Evolutionary conservation across 2,797 vertebrate genomes (phyloP).

Genomic region (Rousettus madagascariensis): DNA sequence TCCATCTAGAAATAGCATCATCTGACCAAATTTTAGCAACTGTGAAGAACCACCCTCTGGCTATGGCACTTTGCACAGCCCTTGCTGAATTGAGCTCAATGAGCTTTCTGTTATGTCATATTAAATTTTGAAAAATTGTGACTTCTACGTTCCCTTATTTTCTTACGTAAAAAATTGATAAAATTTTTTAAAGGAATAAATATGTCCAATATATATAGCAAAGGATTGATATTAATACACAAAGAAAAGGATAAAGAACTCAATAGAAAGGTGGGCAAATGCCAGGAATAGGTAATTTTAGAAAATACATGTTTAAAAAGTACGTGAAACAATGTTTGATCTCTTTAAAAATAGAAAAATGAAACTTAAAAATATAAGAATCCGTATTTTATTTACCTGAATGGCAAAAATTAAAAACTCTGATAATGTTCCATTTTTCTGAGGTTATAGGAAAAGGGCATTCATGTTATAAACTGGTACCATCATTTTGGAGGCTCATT

Average conservation of each 20-base stretch:
- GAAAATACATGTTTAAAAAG: constrained; percentile 36
- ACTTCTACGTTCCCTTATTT: not conserved
- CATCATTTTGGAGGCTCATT: not conserved
- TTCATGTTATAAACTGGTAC: constrained; percentile 11
- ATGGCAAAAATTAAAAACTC: constrained; percentile 18
- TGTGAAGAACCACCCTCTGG: not conserved
- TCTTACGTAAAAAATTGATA: constrained; percentile 7
- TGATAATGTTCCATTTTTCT: not conserved
- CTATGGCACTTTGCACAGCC: not conserved
- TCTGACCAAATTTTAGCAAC: not conserved
- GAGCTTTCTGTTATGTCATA: constrained; percentile 9
- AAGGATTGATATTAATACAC: constrained; percentile 5
- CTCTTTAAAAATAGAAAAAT: constrained; percentile 37
- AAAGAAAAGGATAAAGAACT: not conserved
- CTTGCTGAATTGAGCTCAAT: constrained; percentile 18
- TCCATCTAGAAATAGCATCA: constrained; percentile 31
- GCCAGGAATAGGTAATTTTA: constrained; percentile 16
- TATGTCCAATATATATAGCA: not conserved
- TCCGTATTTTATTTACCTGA: not conserved
- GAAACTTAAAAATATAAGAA: constrained; percentile 18
- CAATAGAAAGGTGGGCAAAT: constrained; percentile 14
- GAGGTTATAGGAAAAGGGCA: not conserved
- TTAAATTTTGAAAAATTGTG: not conserved
- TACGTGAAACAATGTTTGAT: constrained; percentile 34
- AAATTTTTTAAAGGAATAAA: not conserved